Conservation (phyloP, 2,888 invertebrate genomes). For the Tanypteryx hageni region DNA sequence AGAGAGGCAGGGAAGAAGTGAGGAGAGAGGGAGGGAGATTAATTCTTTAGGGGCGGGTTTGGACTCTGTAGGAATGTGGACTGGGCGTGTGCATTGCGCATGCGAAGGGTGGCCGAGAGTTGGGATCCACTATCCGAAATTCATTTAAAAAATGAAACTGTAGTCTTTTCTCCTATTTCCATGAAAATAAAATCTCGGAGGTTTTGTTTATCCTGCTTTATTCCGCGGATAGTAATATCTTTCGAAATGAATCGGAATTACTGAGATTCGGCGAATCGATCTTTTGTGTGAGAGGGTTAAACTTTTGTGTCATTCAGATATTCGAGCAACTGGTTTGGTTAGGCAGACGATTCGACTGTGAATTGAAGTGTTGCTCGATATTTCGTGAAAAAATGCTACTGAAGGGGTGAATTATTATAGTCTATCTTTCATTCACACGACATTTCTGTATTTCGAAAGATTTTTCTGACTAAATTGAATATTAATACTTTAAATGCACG, state of each 20-base stretch:
- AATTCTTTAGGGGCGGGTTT: conserved; percentile 46
- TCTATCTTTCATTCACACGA: too few species aligned
- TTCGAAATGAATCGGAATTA: background rate
- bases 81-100: background rate
- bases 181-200: background rate
- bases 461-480: too few species aligned
- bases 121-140: background rate
- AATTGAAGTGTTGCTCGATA: too few species aligned
- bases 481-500: too few species aligned
- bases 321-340: too few species aligned
- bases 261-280: too few species aligned
- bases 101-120: background rate
- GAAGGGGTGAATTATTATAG: too few species aligned
- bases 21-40: background rate
- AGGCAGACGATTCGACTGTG: too few species aligned
- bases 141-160: conserved; percentile 4
- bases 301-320: too few species aligned
- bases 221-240: background rate
- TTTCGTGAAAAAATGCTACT: too few species aligned
- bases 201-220: background rate
- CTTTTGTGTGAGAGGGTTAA: too few species aligned
- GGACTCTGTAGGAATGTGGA: conserved; percentile 14
- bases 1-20: background rate
- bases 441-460: too few species aligned
- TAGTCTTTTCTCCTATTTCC: background rate